phyloP scores from a whole-genome alignment of 2,113 vertebrate species.

The Oryzias melastigma region DNA sequence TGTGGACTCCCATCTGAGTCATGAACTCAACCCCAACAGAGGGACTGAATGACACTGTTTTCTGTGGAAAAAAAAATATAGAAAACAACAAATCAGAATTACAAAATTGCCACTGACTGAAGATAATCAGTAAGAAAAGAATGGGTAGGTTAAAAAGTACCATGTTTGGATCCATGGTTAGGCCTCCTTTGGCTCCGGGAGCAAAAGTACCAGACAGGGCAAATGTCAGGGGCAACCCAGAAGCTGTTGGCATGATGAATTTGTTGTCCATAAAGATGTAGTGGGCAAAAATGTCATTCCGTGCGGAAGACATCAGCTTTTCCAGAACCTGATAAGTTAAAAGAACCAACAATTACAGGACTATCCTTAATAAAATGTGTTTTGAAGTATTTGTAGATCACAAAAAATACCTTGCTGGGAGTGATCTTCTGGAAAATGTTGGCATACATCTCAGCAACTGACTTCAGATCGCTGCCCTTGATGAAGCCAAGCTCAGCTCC shows the following conservation, averaged over 20 bases:
- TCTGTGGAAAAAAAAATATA: slow-evolving; percentile 57
- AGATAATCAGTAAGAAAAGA: neutral
- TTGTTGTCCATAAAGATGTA: slow-evolving; percentile 95
- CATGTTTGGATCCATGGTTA: slow-evolving; percentile 67
- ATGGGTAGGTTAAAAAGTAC: slow-evolving; percentile 61
- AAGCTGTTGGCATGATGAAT: slow-evolving; percentile 85
- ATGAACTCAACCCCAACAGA: slow-evolving; percentile 84
- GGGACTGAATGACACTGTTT: slow-evolving; percentile 81
- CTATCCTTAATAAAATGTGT: no score
- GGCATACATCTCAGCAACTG: slow-evolving; percentile 59
- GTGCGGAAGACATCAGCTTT: slow-evolving; percentile 69
- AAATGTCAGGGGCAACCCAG: slow-evolving; percentile 86
- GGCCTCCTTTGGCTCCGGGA: slow-evolving; percentile 80
- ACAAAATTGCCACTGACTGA: neutral
- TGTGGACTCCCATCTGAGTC: slow-evolving; percentile 80
- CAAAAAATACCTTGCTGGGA: slow-evolving; percentile 46
- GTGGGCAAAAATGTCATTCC: slow-evolving; percentile 84
- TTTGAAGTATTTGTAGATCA: no score
- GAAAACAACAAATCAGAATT: neutral
- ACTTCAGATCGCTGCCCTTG: slow-evolving; percentile 79
- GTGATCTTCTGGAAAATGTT: slow-evolving; percentile 27
- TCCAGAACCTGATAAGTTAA: slow-evolving; percentile 44
- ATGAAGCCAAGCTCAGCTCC: slow-evolving; percentile 89
- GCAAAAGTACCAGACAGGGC: slow-evolving; percentile 82
- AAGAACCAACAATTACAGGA: slow-evolving; percentile 2